Conservation (phyloP, 2,888 invertebrate genomes). For the Drosophila atroscutellata region DNA sequence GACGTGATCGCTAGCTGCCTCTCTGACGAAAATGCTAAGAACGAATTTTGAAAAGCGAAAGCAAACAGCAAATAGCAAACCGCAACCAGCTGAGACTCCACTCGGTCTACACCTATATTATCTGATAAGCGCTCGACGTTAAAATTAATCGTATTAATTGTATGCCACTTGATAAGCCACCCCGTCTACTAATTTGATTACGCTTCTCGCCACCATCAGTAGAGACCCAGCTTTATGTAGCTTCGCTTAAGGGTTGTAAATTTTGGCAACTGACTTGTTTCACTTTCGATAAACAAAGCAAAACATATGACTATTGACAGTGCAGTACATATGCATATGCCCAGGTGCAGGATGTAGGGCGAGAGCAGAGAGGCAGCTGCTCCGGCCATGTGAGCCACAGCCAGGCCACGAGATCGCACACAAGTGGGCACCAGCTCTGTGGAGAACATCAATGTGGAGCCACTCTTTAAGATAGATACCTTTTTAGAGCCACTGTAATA, state of each 20-base stretch:
- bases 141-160: slow-evolving; percentile 37
- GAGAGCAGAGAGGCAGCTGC: too few relatives aligned
- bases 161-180: slow-evolving; percentile 34
- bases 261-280: neutral
- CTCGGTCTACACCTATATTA: slow-evolving; percentile 14
- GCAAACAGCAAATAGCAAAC: neutral
- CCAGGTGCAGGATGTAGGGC: too few relatives aligned
- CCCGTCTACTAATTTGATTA: neutral
- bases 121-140: slow-evolving; percentile 50
- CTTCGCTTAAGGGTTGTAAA: neutral
- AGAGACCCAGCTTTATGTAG: neutral
- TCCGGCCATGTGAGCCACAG: too few relatives aligned
- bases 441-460: too few relatives aligned
- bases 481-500: neutral
- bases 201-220: neutral
- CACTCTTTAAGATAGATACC: neutral
- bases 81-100: slow-evolving; percentile 53
- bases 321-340: neutral
- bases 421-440: too few relatives aligned
- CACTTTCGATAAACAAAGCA: neutral
- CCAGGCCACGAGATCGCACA: too few relatives aligned
- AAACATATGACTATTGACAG: too few relatives aligned
- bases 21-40: slow-evolving; percentile 42
- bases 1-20: slow-evolving; percentile 22
- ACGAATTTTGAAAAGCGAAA: slow-evolving; percentile 29